Evolutionary conservation across 2,113 vertebrate species (phyloP).

Genomic region (Illadopsis cleaveri): DNA sequence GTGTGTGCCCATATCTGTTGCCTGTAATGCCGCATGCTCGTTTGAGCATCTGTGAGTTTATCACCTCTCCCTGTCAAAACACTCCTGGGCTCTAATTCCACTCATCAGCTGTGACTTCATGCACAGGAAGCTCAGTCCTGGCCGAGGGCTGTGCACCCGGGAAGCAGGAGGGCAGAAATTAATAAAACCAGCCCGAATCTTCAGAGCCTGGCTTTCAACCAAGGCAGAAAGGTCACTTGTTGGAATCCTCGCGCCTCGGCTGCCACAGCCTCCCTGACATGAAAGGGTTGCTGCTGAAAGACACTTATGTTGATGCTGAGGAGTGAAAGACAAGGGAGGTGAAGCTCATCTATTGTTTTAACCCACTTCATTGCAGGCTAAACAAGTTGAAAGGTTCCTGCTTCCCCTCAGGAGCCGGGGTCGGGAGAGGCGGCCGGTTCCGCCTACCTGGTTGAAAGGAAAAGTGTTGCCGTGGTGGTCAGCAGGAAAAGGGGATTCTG

Average conservation of each 20-base stretch:
- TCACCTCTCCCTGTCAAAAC: neutral
- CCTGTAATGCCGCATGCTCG: neutral
- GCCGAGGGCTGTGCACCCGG: neutral
- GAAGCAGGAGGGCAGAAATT: constrained; percentile 61
- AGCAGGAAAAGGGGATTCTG: constrained; percentile 2
- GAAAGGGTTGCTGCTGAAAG: constrained; percentile 64
- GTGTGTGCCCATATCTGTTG: neutral
- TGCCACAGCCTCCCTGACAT: constrained; percentile 51
- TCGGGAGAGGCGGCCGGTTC: constrained; percentile 28
- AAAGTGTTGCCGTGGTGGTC: constrained; percentile 26
- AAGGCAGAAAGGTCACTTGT: constrained; percentile 53
- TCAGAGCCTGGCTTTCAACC: constrained; percentile 57
- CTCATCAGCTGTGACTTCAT: neutral
- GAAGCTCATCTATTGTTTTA: constrained; percentile 72
- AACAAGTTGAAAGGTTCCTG: constrained; percentile 65
- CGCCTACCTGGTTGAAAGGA: constrained; percentile 52
- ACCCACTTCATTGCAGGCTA: constrained; percentile 63
- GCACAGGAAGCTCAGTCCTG: neutral
- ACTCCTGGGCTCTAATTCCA: neutral
- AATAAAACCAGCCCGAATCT: constrained; percentile 53
- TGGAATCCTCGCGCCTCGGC: constrained; percentile 47
- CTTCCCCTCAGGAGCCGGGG: constrained; percentile 45
- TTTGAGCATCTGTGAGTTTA: neutral
- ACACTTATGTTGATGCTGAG: constrained; percentile 57
- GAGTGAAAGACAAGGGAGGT: constrained; percentile 66